Percentiles rank a stretch among this genome's conserved stretches.
Evolutionary conservation across 2,113 vertebrate species (phyloP).

Genomic region (Gasterosteus nipponicus): DNA sequence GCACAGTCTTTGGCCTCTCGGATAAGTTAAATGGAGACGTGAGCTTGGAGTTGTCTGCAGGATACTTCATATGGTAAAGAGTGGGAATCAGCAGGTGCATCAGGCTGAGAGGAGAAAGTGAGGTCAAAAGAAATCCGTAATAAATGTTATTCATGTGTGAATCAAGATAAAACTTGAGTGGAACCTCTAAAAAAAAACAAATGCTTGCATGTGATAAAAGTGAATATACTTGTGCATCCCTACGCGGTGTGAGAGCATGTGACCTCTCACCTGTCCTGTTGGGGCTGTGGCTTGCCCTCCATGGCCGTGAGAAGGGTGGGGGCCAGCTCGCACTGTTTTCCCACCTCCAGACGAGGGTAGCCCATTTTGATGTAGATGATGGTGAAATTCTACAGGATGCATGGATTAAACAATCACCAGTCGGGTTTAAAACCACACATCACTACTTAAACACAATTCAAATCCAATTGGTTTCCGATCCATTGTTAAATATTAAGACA

Average conservation of each 20-base stretch:
- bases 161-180: not conserved
- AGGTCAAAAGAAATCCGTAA: not conserved
- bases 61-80: slow-evolving; percentile 97
- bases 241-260: not conserved
- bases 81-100: slow-evolving; percentile 99
- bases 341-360: slow-evolving; percentile 93
- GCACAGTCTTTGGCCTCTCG: slow-evolving; percentile 97
- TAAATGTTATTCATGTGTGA: not conserved
- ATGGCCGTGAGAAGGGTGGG: slow-evolving; percentile 98
- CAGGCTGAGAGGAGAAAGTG: slow-evolving; percentile 83
- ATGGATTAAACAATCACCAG: slow-evolving; percentile 8
- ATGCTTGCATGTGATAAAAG: not conserved
- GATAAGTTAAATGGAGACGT: slow-evolving; percentile 91
- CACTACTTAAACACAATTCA: not conserved
- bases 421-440: not conserved
- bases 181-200: not conserved
- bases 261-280: slow-evolving; percentile 92
- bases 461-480: not conserved
- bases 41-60: slow-evolving; percentile 87
- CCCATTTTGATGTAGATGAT: slow-evolving; percentile 99
- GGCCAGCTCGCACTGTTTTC: slow-evolving; percentile 95
- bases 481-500: not conserved
- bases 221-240: not conserved
- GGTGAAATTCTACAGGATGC: slow-evolving; percentile 90
- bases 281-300: slow-evolving; percentile 97